A percentile compares a stretch with the other conserved stretches of the same genome.
Evolutionary conservation across 2,888 invertebrate genomes (phyloP).

Genomic region (Encarsia formosa): DNA sequence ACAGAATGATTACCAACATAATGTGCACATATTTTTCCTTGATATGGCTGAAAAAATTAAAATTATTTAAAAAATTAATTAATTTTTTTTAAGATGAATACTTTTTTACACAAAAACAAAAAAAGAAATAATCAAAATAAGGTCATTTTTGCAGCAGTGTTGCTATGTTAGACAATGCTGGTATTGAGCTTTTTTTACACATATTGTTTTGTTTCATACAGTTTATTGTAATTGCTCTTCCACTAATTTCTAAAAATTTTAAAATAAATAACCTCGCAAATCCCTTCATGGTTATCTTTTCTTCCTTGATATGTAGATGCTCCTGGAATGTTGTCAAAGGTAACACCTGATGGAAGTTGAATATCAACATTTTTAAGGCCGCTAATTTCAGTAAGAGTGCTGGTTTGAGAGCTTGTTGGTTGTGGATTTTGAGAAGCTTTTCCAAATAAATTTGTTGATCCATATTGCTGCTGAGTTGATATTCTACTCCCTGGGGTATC

Average conservation of each 20-base stretch:
- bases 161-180: too few species aligned
- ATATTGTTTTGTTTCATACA: too few species aligned
- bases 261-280: constrained; percentile 39
- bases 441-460: constrained; percentile 35
- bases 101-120: too few species aligned
- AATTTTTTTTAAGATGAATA: too few species aligned
- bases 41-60: constrained; percentile 65
- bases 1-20: constrained; percentile 78
- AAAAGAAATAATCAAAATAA: too few species aligned
- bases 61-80: too few species aligned
- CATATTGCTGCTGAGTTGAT: constrained; percentile 37
- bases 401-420: constrained; percentile 38
- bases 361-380: constrained; percentile 44
- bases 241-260: neutral
- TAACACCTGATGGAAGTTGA: constrained; percentile 34
- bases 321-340: constrained; percentile 30
- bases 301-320: constrained; percentile 32
- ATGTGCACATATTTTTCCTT: constrained; percentile 74
- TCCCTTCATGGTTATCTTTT: constrained; percentile 44
- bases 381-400: constrained; percentile 36
- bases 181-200: too few species aligned
- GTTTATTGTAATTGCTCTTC: too few species aligned
- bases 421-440: constrained; percentile 37
- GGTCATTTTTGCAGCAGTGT: too few species aligned
- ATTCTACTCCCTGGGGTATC: constrained; percentile 35